Evolutionary conservation across 64 coral and sea anemone species (phyloP).

Genomic region (Stichodactyla mertensii): DNA sequence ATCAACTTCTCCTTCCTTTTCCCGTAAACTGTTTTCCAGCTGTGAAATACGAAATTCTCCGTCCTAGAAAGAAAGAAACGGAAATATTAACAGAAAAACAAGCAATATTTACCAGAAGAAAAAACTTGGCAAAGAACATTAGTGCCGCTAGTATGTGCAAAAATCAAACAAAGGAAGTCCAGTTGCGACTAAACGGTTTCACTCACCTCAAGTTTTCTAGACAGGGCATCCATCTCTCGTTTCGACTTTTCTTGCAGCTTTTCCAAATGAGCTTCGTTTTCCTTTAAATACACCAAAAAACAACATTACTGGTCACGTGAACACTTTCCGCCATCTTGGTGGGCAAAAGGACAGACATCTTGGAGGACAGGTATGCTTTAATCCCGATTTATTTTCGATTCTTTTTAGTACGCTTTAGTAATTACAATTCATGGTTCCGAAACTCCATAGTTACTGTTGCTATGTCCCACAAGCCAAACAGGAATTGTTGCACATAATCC

Average conservation of each 20-base stretch:
- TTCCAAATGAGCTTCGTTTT: conserved; percentile 36
- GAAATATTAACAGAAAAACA: background rate
- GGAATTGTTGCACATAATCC: too few species aligned
- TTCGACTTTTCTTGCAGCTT: conserved; percentile 33
- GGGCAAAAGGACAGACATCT: too few species aligned
- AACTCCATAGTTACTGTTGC: too few species aligned
- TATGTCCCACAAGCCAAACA: too few species aligned
- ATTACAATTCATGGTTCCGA: too few species aligned
- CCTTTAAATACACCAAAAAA: conserved; percentile 13
- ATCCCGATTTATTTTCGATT: too few species aligned
- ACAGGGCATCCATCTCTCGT: conserved; percentile 35
- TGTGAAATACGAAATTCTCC: conserved; percentile 61
- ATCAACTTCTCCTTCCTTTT: conserved; percentile 57
- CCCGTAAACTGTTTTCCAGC: conserved; percentile 51
- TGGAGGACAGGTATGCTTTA: too few species aligned
- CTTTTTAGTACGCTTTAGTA: too few species aligned
- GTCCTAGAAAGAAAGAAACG: conserved; percentile 38
- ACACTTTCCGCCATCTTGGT: too few species aligned
- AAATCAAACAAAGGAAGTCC: background rate
- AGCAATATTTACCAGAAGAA: background rate
- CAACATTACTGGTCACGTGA: background rate
- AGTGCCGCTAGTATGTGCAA: too few species aligned
- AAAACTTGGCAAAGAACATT: background rate
- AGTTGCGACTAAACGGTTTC: background rate
- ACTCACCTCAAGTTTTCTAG: conserved; percentile 32